Evolutionary conservation across 2,113 vertebrate species (phyloP).

Genomic region (Oncorhynchus gorbuscha): DNA sequence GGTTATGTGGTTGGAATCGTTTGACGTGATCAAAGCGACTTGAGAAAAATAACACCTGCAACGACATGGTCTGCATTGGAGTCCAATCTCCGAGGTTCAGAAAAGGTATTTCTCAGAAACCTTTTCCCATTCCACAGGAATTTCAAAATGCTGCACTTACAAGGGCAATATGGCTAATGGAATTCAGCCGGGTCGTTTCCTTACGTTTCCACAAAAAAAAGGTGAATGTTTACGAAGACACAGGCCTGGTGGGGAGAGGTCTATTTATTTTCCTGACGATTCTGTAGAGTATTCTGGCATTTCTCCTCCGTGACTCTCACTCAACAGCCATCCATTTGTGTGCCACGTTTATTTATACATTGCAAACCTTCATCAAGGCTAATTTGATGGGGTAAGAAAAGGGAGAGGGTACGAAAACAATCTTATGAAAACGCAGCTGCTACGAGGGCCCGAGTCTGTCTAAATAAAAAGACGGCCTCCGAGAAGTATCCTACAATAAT

Average conservation of each 20-base stretch:
- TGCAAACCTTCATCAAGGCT: conserved; percentile 77
- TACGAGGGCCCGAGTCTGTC: conserved; percentile 65
- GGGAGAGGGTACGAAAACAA: conserved; percentile 47
- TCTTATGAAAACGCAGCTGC: conserved; percentile 78
- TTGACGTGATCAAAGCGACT: background rate
- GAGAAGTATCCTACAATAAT: conserved; percentile 75
- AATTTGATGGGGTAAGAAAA: conserved; percentile 74
- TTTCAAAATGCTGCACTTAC: conserved; percentile 26
- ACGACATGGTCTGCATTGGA: background rate
- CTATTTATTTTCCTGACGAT: conserved; percentile 75
- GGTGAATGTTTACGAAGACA: conserved; percentile 72
- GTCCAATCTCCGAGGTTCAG: background rate
- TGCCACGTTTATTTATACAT: conserved; percentile 80
- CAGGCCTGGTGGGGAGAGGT: conserved; percentile 55
- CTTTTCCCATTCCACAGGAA: conserved; percentile 13
- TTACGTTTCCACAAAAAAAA: conserved; percentile 51
- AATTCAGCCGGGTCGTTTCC: conserved; percentile 60
- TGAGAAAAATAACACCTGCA: background rate
- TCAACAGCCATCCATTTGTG: conserved; percentile 78
- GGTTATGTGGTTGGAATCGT: background rate
- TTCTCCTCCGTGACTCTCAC: conserved; percentile 66
- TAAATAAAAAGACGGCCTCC: conserved; percentile 65
- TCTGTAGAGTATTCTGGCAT: conserved; percentile 64
- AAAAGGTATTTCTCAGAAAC: conserved; percentile 25
- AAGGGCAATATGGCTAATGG: conserved; percentile 53